Percentiles rank a stretch among this genome's conserved stretches.
These are phyloP conservation scores for Archips xylosteana DNA, from an alignment of 2,888 invertebrate species.

Conservation along the genomic window DNA sequence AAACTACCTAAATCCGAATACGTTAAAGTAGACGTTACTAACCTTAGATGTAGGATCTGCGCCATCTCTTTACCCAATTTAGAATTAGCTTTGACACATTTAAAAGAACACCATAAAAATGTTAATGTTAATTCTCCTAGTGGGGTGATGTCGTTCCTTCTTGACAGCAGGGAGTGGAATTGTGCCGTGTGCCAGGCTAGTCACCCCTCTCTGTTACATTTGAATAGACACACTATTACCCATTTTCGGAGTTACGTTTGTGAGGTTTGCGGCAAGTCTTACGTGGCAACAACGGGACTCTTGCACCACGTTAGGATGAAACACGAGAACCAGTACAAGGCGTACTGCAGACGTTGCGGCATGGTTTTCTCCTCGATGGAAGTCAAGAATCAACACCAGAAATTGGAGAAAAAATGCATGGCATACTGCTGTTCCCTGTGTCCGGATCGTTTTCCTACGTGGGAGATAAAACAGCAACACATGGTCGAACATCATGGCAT, in stretches of 20 bases:
- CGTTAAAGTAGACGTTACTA: slow-evolving; percentile 43
- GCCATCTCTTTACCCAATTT: slow-evolving; percentile 15
- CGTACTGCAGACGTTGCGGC: slow-evolving; percentile 46
- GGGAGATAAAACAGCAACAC: slow-evolving; percentile 46
- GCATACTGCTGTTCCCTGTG: slow-evolving; percentile 43
- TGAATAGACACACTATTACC: slow-evolving; percentile 44
- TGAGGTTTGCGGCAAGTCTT: slow-evolving; percentile 43
- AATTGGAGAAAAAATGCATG: slow-evolving; percentile 43
- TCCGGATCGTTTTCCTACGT: slow-evolving; percentile 45
- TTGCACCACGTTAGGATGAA: slow-evolving; percentile 41
- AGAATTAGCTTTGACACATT: slow-evolving; percentile 29
- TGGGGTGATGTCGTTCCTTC: slow-evolving; percentile 41
- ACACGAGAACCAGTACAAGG: slow-evolving; percentile 45
- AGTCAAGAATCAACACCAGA: slow-evolving; percentile 36
- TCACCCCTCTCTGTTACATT: slow-evolving; percentile 39
- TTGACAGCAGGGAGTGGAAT: slow-evolving; percentile 29
- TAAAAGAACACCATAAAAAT: slow-evolving; percentile 36
- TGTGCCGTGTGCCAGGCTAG: slow-evolving; percentile 39
- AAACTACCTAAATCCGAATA: slow-evolving; percentile 39
- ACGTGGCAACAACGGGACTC: slow-evolving; percentile 40
- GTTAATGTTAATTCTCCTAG: slow-evolving; percentile 13
- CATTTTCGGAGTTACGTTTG: slow-evolving; percentile 44
- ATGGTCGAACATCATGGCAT: slow-evolving; percentile 43
- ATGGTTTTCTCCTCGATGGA: slow-evolving; percentile 37
- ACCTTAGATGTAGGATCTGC: slow-evolving; percentile 43